Base-by-base conservation (phyloP, 37 sponge, comb jelly and placozoan genomes). In the Spongia lamella region DNA sequence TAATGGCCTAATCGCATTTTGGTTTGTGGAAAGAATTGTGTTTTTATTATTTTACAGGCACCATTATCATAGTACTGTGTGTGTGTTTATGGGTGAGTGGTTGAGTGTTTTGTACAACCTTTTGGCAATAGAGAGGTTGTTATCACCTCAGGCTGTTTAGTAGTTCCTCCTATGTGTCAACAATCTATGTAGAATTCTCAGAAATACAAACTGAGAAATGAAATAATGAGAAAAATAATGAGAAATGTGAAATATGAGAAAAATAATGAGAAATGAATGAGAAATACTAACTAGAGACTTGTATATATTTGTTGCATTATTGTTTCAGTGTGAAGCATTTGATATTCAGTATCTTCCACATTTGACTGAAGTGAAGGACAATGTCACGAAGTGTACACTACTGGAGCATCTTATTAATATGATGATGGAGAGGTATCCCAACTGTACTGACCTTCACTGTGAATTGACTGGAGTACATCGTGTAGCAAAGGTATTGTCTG, bases 361-460 rank as follows among this genome's bases (percentile, higher is more conserved):
- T 27, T 68, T 96, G 60, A 67, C 59, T 0, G 90, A 89, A 63
- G 94, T 96, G 52, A 96, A 96, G 81, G 96, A 96, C 90, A 92
- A 86, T 21, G 83, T 89, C 3, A 83, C 89, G 67, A 96, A 92
- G 56, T 80, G 80, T 15, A 73, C 96, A 6, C 84, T 96, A 24
- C 62, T 96, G 64, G 65, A 77, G 39, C 96, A 96, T 77, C 61
- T 96, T 51, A 90, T 89, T 37, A 82, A 76, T n/a, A 85, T 96
- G 70, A 83, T 92, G 67, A 75, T 89, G 55, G 83, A 89, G 50
- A 73, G 82, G 56, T 92, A 79, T 65, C 89, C 92, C 1, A 75
- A 92, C 17, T 51, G 86, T 16, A 76, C 81, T 1, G 93, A 96
- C 77, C 84, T 96, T 21, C 89, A 92, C 77, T 78, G 88, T 55